A percentile compares a stretch with the other conserved stretches of the same genome.
These are phyloP conservation scores for Drosophila pseudoobscura DNA, from an alignment of 1,140 invertebrate genomes.

Conservation along the genomic window DNA sequence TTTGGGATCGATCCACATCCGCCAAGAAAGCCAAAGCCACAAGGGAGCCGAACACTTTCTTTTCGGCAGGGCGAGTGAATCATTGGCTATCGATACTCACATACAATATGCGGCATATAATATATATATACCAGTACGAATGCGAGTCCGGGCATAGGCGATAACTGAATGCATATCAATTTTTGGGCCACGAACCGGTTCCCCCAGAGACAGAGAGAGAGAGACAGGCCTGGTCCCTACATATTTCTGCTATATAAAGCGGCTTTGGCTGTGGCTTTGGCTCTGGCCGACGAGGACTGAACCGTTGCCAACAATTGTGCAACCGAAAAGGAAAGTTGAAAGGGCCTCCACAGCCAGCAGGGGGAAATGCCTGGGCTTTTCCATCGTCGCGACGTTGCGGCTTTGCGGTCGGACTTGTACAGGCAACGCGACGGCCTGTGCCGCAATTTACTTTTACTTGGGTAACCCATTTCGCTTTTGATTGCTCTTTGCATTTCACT, in stretches of 20 bases:
- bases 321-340: conserved; percentile 76
- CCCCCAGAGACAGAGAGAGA: conserved; percentile 7
- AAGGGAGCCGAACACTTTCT: conserved; percentile 65
- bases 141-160: conserved; percentile 2
- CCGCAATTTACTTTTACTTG: conserved; percentile 76
- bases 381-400: conserved; percentile 5
- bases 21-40: conserved; percentile 20
- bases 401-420: neutral
- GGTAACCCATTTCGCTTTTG: conserved; percentile 75
- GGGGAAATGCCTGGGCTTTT: conserved; percentile 37
- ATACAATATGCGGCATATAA: conserved; percentile 9
- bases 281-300: neutral
- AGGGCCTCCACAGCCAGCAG: conserved; percentile 36
- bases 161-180: conserved; percentile 50
- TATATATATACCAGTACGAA: conserved; percentile 1
- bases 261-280: neutral
- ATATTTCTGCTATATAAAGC: no score
- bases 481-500: conserved; percentile 73
- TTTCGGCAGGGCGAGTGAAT: conserved; percentile 60
- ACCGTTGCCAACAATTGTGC: conserved; percentile 50
- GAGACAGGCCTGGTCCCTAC: no score
- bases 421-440: conserved; percentile 16
- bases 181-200: conserved; percentile 53
- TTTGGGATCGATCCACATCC: conserved; percentile 31
- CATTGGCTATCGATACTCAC: conserved; percentile 43